Conservation (phyloP, 2,888 invertebrate species). For the Lasioglossum figueresi region DNA sequence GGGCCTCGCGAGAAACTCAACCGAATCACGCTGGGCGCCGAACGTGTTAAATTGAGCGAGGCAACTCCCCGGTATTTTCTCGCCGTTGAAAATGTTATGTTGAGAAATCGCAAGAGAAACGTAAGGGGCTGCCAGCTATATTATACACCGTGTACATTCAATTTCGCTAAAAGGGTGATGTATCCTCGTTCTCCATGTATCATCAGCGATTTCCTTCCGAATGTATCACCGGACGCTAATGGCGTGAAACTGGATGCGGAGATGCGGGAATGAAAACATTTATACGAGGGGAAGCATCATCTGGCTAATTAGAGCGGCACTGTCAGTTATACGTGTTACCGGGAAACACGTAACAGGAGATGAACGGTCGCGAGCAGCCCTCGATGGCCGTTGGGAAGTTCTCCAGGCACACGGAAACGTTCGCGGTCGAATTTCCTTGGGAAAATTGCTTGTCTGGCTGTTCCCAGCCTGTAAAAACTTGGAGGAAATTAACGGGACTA, state of each 20-base stretch:
- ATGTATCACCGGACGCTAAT: background rate
- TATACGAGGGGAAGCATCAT: background rate
- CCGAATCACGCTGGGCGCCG: no score
- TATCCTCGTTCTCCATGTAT: background rate
- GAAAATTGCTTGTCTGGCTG: conserved; percentile 29
- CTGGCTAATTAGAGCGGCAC: background rate
- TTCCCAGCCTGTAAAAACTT: background rate
- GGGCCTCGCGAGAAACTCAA: no score
- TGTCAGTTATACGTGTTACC: background rate
- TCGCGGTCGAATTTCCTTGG: conserved; percentile 28
- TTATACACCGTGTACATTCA: background rate
- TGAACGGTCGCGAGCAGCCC: background rate
- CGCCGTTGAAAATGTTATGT: background rate
- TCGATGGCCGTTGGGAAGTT: background rate
- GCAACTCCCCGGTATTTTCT: background rate
- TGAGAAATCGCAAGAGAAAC: background rate
- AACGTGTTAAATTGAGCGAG: no score
- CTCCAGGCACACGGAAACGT: background rate
- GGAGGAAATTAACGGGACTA: background rate
- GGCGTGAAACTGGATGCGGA: background rate
- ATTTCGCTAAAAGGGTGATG: background rate
- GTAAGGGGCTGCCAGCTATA: background rate
- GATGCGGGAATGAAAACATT: background rate
- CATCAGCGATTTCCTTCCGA: background rate
- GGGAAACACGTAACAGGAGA: conserved; percentile 19